Base-by-base conservation (phyloP, 2,888 invertebrate species). In the Hemaris fuciformis region DNA sequence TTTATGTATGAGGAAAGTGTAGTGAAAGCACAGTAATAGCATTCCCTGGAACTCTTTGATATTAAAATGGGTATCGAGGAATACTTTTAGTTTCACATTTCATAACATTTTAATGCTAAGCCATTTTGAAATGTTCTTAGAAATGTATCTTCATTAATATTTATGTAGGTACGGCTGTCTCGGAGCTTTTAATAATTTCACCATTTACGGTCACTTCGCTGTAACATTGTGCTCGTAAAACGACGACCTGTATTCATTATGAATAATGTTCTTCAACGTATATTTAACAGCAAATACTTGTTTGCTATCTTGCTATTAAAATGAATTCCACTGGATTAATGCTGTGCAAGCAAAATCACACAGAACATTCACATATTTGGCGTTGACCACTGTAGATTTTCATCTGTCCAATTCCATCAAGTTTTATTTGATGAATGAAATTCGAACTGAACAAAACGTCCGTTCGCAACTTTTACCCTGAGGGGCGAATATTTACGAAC, bases 401-500 rank as follows among this genome's bases (percentile, higher is more conserved):
- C 53, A 53, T 53, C 31, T 31, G 31, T 53, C 57, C 60, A 62
- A 62, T 65, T 70, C 59, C 59, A 63, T 46, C 65, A 62, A 71
- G 63, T 68, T 63, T 65, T 66, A 34, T 43, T 53, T 53, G 31
- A 41, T 22, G 15, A 45, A 58, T 43, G 62, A 70, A 61, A 62
- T 68, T 66, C 64, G 64, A 60, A 62, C 60, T 56, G 56, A 38
- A 60, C 57, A 42, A 60, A 63, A 60, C 34, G 65, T 60, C 59
- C 60, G 56, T 64, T 59, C 63, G 62, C 66, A 71, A 70, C 60
- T 68, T 62, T 57, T 43, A 41, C 61, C 69, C 61, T 68, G 53
- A 62, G 71, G 66, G 72, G 62, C 65, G 63, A 66, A 72, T 69
- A 70, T 68, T 69, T 75, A 68, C 61, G 65, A 69, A 69, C 53